phyloP scores from a whole-genome alignment of 1,140 invertebrate species.

The Mizuhopecten yessoensis region DNA sequence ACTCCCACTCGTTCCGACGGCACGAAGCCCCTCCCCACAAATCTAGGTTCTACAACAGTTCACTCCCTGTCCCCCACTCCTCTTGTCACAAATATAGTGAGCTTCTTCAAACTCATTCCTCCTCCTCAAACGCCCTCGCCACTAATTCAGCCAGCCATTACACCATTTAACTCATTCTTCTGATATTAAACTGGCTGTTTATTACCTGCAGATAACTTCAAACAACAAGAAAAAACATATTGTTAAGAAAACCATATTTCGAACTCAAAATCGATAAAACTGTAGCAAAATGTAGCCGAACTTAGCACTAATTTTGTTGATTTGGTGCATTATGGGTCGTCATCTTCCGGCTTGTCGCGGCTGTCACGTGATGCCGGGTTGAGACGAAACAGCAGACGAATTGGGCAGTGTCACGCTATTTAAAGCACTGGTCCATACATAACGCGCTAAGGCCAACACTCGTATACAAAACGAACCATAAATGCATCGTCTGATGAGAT shows the following conservation, averaged over 20 bases:
- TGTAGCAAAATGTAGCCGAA: no score
- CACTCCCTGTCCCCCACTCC: background rate
- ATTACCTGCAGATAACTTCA: no score
- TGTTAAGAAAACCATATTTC: no score
- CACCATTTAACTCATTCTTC: no score
- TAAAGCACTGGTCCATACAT: background rate
- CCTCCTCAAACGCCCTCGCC: no score
- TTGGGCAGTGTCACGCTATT: background rate
- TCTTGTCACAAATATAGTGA: background rate
- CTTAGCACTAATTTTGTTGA: background rate
- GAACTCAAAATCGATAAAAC: no score
- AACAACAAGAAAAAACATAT: no score
- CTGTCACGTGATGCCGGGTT: background rate
- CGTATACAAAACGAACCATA: background rate
- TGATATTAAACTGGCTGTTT: no score
- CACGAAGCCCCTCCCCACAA: background rate
- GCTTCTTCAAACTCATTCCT: no score
- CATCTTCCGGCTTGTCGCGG: background rate
- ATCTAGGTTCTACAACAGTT: background rate
- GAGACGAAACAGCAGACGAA: background rate
- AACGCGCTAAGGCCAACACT: background rate
- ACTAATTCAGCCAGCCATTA: no score
- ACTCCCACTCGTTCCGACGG: no score
- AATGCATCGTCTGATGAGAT: background rate
- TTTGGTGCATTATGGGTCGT: slow-evolving; percentile 32